These are phyloP conservation scores for Rhamphomyia laevipes DNA, from an alignment of 2,888 invertebrate species.

Conservation along the genomic window DNA sequence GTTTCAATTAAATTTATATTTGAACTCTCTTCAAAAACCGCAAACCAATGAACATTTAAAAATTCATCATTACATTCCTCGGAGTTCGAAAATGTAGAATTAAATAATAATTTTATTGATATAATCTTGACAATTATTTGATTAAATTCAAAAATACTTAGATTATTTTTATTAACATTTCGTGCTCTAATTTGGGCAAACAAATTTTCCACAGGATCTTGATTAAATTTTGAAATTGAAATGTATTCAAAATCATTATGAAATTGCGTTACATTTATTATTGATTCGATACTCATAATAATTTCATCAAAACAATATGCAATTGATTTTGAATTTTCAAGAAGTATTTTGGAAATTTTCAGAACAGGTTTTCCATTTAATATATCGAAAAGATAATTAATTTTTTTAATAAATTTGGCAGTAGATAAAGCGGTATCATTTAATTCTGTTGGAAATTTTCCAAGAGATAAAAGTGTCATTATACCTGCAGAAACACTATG, in stretches of 20 bases:
- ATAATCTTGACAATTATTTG: no score
- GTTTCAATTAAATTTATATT: no score
- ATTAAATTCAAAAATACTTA: no score
- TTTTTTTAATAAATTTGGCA: conserved; percentile 1
- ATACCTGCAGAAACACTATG: conserved; percentile 1
- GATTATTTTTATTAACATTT: no score
- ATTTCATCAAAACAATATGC: neutral
- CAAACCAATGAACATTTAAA: no score
- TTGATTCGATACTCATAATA: neutral
- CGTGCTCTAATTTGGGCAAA: neutral
- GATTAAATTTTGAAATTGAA: neutral
- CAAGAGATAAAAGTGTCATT: neutral
- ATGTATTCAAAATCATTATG: neutral
- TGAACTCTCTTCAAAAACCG: no score
- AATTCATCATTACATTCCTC: no score
- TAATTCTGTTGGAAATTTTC: neutral
- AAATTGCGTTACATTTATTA: neutral
- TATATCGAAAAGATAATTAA: conserved; percentile 2
- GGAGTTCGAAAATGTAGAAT: no score
- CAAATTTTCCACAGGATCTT: conserved; percentile 1
- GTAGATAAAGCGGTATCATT: neutral
- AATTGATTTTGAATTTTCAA: neutral
- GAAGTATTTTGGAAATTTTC: neutral
- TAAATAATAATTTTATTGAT: no score
- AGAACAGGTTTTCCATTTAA: neutral